Conservation (phyloP, 2,888 invertebrate species). For the Cheilosia vulpina region DNA sequence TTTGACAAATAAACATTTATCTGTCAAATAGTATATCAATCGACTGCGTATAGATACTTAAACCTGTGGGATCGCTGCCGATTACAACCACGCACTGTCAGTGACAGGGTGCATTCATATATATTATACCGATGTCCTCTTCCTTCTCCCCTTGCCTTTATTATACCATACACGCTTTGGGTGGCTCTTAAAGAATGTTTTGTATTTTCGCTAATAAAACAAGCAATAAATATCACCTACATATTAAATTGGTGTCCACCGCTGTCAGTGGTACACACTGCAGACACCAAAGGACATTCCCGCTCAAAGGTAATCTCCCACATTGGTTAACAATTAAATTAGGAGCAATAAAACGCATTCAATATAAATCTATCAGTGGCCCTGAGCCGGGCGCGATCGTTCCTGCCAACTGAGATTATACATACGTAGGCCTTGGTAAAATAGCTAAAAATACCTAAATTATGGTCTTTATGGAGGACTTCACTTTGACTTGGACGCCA, state of each 20-base stretch:
- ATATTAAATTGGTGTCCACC: conserved; percentile 58
- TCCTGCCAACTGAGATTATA: not conserved
- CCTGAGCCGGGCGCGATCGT: not conserved
- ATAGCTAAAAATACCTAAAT: conserved; percentile 63
- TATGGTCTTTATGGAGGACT: conserved; percentile 42
- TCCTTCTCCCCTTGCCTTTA: not conserved
- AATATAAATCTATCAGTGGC: conserved; percentile 67
- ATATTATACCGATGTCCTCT: not conserved
- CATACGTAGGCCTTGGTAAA: conserved; percentile 55
- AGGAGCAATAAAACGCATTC: conserved; percentile 71
- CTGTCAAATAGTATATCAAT: conserved; percentile 22
- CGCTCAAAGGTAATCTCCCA: conserved; percentile 44
- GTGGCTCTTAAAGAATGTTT: conserved; percentile 52
- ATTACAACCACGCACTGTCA: conserved; percentile 21
- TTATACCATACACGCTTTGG: conserved; percentile 36
- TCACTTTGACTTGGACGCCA: conserved; percentile 34
- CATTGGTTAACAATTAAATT: conserved; percentile 73
- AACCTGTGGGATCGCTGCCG: not conserved
- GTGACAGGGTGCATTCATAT: conserved; percentile 3
- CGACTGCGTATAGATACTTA: conserved; percentile 1
- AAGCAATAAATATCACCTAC: conserved; percentile 71
- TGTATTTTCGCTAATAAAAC: conserved; percentile 63
- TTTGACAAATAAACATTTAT: conserved; percentile 57
- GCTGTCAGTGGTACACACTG: conserved; percentile 52
- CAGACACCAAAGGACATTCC: conserved; percentile 59